A percentile compares a stretch with the other conserved stretches of the same genome.
phyloP scores from a whole-genome alignment of 2,113 vertebrate species.

The Neoarius graeffei region DNA sequence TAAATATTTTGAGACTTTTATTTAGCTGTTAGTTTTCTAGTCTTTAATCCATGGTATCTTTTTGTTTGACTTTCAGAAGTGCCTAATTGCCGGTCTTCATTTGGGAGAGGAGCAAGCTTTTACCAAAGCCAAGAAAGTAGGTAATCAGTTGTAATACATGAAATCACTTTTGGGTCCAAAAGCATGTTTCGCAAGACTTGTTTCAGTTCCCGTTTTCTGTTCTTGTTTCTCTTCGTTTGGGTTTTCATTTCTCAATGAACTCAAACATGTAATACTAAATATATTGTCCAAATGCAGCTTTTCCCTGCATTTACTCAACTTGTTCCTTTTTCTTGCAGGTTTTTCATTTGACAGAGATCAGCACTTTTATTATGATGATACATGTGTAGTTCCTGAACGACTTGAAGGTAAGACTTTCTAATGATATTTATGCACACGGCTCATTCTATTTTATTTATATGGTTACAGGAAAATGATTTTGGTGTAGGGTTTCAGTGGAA shows the following conservation, averaged over 20 bases:
- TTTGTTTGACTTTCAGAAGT: slow-evolving; percentile 82
- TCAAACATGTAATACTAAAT: background rate
- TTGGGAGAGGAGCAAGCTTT: slow-evolving; percentile 81
- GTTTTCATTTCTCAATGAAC: background rate
- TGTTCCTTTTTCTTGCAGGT: slow-evolving; percentile 65
- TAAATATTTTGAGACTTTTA: background rate
- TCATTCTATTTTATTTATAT: background rate
- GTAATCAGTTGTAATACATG: slow-evolving; percentile 37
- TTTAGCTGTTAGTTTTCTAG: background rate
- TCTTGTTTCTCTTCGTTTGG: slow-evolving; percentile 1
- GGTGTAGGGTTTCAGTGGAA: background rate
- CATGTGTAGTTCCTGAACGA: slow-evolving; percentile 91
- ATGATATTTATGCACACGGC: background rate
- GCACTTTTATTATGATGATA: slow-evolving; percentile 89
- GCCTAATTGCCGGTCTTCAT: slow-evolving; percentile 94
- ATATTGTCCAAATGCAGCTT: background rate
- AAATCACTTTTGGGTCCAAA: background rate
- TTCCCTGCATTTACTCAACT: background rate
- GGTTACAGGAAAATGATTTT: background rate
- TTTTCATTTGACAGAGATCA: slow-evolving; percentile 90
- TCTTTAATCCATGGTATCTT: background rate
- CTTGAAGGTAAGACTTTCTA: slow-evolving; percentile 81
- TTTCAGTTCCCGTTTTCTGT: background rate
- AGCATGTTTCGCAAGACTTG: background rate
- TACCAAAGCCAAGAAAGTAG: slow-evolving; percentile 90